Base-by-base conservation (phyloP, 2,888 invertebrate species). In the Rhingia campestris region DNA sequence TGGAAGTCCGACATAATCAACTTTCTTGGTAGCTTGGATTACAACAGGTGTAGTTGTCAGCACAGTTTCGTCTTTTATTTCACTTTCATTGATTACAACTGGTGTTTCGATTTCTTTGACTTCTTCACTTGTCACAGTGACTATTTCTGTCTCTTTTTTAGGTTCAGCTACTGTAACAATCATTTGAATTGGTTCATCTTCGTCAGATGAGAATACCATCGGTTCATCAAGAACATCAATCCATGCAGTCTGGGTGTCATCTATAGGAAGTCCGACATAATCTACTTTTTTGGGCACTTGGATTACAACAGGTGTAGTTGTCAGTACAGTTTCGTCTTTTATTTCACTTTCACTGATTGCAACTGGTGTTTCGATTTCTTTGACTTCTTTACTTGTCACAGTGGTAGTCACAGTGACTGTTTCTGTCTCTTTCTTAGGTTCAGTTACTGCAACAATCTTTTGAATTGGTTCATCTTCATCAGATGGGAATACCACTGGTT, bases 211-310 rank as follows among this genome's bases (percentile, higher is more conserved):
- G 51, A 92, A 88, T 4, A 87, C 86, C 84, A 91, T 89, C n/a
- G 90, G 89, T 67, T 92, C 90, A 67, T 92, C 91, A 43, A 90
- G 58, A 7, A 89, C 89, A 66, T 89, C 87, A 88, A 92, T 89
- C 88, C 91, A 91, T 2, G 88, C 79, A 54, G 86, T 88, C 30
- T 89, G 86, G 0, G 89, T 82, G 45, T 89, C 88, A 73, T 88
- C 90, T 22, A 89, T 87, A 4, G 90, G 89, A 59, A 89, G 81
- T 6, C 88, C 90, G 35, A 87, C 88, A 73, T 89, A 89, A 0
- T 84, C 87, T 7, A 64, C 30, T 22, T 80, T 67, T 7, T 74
- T 54, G 7, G 39, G 35, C 6, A 41, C 14, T 0, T 41, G 32
- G 12, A 4, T 5, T 37, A 10, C 12, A 4, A 14, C 37, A 5